Conservation (phyloP, 2,797 vertebrate species). For the Scomberomorus guttatus region DNA sequence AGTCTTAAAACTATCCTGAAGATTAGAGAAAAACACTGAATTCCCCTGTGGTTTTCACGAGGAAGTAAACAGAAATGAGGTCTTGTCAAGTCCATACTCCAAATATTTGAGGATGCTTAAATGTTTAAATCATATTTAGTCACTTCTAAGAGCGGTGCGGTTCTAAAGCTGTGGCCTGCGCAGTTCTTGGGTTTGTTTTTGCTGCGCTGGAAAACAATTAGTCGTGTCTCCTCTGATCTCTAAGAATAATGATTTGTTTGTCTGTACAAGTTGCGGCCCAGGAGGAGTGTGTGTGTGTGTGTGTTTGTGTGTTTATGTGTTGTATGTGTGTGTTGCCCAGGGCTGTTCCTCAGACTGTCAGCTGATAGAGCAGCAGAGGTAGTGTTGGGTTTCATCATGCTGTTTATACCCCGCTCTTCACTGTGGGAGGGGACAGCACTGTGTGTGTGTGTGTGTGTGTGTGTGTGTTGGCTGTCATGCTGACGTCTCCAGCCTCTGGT, state of each 20-base stretch:
- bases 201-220: conserved; percentile 40
- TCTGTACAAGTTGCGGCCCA: conserved; percentile 41
- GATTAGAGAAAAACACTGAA: conserved; percentile 28
- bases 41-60: conserved; percentile 30
- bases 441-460: conserved; percentile 16
- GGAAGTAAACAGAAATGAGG: conserved; percentile 20
- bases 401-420: conserved; percentile 74
- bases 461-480: conserved; percentile 41
- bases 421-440: conserved; percentile 41
- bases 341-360: conserved; percentile 64
- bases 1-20: conserved; percentile 12
- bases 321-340: conserved; percentile 41
- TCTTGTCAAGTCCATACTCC: conserved; percentile 11
- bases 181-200: conserved; percentile 35
- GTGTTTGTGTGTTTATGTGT: conserved; percentile 25
- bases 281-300: conserved; percentile 27
- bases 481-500: conserved; percentile 66
- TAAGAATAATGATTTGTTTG: conserved; percentile 67
- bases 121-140: conserved; percentile 29
- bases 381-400: conserved; percentile 83
- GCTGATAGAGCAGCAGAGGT: conserved; percentile 67
- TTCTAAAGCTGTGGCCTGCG: conserved; percentile 5
- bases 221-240: conserved; percentile 41
- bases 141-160: neutral
- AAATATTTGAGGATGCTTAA: conserved; percentile 34